Percentiles rank a stretch among this genome's conserved stretches.
Conservation (phyloP, 1,140 invertebrate species). For the Drosophila nebulosa region DNA sequence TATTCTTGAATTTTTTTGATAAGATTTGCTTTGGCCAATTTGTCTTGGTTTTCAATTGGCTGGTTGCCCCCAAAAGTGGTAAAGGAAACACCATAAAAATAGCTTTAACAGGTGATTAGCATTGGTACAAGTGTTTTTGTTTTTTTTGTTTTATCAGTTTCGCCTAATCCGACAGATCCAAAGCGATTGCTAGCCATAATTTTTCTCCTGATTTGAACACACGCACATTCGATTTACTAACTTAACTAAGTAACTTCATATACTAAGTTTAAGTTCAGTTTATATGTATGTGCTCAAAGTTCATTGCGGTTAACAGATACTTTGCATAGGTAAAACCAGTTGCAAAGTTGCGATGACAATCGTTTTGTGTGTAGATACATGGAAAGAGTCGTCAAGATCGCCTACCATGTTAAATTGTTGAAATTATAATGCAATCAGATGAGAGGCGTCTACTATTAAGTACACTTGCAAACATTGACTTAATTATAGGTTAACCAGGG, state of each 20-base stretch:
- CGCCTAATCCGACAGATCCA: not conserved
- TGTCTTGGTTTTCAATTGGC: not conserved
- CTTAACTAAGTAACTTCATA: not conserved
- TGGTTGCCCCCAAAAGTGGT: not conserved
- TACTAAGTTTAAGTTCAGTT: not conserved
- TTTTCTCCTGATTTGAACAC: not conserved
- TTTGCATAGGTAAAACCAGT: not conserved
- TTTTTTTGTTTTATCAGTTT: constrained; percentile 21
- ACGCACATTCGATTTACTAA: not conserved
- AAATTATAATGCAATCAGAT: not conserved
- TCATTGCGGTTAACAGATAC: not conserved
- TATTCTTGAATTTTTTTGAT: constrained; percentile 13
- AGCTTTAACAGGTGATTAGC: constrained; percentile 7
- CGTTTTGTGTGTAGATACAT: not conserved
- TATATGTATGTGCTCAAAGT: constrained; percentile 3
- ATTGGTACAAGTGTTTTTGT: not conserved
- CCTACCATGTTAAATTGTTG: not conserved
- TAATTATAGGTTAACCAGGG: not conserved
- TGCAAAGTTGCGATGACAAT: not conserved
- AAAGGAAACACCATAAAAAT: constrained; percentile 20
- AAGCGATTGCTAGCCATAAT: not conserved
- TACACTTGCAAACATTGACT: not conserved
- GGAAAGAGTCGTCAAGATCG: not conserved
- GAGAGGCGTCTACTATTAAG: not conserved
- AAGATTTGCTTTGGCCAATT: constrained; percentile 7